Evolutionary conservation across 2,888 invertebrate species (phyloP), one percentile per base, ranked within the genome.

Genomic region (Drosophila austrosaltans): DNA sequence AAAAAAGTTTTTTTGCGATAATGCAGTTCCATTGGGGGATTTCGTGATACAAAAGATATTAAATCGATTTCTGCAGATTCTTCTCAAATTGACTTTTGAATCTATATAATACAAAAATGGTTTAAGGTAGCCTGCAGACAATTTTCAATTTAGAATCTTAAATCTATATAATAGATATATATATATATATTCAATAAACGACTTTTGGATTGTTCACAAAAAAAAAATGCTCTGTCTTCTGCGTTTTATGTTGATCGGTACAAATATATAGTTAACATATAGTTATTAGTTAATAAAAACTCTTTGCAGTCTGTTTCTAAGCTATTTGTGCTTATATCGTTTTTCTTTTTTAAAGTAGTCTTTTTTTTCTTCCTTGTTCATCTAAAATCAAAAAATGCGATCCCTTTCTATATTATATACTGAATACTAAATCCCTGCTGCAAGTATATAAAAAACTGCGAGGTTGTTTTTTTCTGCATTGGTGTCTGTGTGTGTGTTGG

Each of bases 371-470:
- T 59, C 36, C 12, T 36, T 36, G 22, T 25, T 59, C 6, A 57
- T 22, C 22, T 39, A n/a, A 28, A 54, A 60, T 67, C 53, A 30
- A 30, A 39, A 39, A 39, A 39, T 36, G 56, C 44, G 56, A 61
- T 57, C 16, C 65, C 61, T 42, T 36, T 61, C 56, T 62, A 74
- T 67, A 69, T 74, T 62, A 66, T 75, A 76, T 63, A 68, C 57
- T 83, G 75, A 89, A 89, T 89, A 87, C 89, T 84, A 77, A 75
- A 82, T 86, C 82, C 80, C 87, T 85, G 78, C 67, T 74, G 78
- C 76, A 85, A 78, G 75, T 48, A 25, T 25, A 22, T 25, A 25
- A 12, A 48, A 48, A 57, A 25, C 39, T 39, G 57, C 57, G 57
- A 57, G 57, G 57, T 57, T 57, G 2, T 22, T 48, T 22, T 10